Evolutionary conservation across 2,797 vertebrate genomes (phyloP), one percentile per base, ranked within the genome.

Genomic region (Sus cebifrons): DNA sequence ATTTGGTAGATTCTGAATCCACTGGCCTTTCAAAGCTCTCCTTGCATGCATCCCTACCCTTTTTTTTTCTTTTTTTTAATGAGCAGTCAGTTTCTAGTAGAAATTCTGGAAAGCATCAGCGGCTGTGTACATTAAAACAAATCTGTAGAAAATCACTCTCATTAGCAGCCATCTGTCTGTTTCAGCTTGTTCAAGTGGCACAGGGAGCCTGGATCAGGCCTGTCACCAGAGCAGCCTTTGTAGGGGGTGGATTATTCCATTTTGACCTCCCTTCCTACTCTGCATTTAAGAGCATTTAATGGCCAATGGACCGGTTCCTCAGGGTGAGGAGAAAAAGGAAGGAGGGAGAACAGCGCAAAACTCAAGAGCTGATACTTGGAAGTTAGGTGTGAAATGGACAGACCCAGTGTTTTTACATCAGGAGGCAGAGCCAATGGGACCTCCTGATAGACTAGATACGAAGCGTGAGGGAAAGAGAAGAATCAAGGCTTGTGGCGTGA

Each of bases 51-150:
- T 36, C 16, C 64, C 17, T 81, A 40, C 56, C 44, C 86, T 3
- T 3, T 32, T 70, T 49, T 86, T 67, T 54, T 64, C 3, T n/a
- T 64, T 36, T 81, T 60, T 62, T 62, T 54, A 23, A 56, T n/a
- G 86, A 95, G 65, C 78, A 79, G 77, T 82, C 70, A 49, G 20
- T 86, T 94, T 91, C 75, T 29, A 92, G 78, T 71, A 65, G 84
- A 88, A 86, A 60, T 44, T 82, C 89, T 97, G 91, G 87, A 92
- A 90, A 93, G 84, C 75, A 95, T 65, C 81, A 94, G 91, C n/a
- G 9, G 75, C 56, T 91, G 56, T 70, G 83, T 93, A 75, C 27
- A 21, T 32, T 91, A 83, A 89, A 96, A 89, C 91, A 93, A 95
- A 94, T 92, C 97, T 96, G 95, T 71, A 64, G 79, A 58, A 73